Conservation (phyloP, 2,888 invertebrate genomes). For the Chrysotoxum bicinctum region DNA sequence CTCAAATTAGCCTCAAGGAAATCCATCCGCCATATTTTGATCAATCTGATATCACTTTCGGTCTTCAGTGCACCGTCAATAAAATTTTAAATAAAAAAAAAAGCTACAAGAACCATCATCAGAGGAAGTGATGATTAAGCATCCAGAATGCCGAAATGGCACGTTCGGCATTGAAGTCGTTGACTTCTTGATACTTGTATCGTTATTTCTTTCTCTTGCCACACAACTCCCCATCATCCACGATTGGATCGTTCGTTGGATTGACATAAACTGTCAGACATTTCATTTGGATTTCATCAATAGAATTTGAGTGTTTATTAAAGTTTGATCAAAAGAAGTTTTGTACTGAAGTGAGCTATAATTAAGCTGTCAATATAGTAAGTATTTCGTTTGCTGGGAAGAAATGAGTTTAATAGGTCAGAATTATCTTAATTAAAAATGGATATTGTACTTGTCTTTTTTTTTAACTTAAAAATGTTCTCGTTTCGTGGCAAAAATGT, state of each 20-base stretch:
- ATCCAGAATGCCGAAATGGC: conserved; percentile 1
- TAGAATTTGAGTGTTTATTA: background rate
- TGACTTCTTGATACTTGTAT: conserved; percentile 17
- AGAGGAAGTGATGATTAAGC: conserved; percentile 48
- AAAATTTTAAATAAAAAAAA: background rate
- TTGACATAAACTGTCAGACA: background rate
- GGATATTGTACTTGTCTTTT: background rate
- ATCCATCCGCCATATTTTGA: background rate
- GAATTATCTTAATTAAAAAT: background rate
- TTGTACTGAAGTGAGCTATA: background rate
- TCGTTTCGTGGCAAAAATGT: background rate
- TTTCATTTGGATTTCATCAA: background rate
- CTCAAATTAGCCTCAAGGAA: conserved; percentile 8
- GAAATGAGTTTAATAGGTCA: background rate
- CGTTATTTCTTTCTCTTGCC: background rate
- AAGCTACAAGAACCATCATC: background rate
- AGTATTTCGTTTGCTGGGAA: background rate
- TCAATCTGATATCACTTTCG: conserved; percentile 14
- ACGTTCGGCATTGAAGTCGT: conserved; percentile 14
- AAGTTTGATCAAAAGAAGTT: background rate
- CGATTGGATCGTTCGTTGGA: background rate
- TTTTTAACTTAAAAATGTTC: background rate
- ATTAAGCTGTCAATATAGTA: background rate
- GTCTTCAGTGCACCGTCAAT: background rate
- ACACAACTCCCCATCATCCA: background rate